Base-by-base conservation (phyloP, 2,113 vertebrate species). In the Amphiprion ocellaris region DNA sequence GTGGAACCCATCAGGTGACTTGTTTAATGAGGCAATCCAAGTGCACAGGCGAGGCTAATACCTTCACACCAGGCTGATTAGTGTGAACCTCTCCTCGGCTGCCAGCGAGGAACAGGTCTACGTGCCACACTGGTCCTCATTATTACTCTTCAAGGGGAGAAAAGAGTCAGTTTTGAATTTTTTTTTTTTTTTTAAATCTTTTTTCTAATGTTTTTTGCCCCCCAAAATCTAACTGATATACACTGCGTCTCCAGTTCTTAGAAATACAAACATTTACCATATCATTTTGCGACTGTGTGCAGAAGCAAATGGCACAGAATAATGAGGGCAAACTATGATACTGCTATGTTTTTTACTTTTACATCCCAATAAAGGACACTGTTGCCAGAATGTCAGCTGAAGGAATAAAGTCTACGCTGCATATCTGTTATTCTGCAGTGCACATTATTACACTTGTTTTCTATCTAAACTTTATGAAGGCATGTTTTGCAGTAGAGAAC, bases 51-150 rank as follows among this genome's bases (percentile, higher is more conserved):
- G 70, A 77, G 70, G 85, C 85, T 90, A 92, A 92, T 91, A 84
- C 85, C 84, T 88, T 93, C 90, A 92, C 92, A 94, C 93, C 74
- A 82, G 83, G 58, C 69, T 93, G 93, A 94, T 94, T 92, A 94
- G 88, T 94, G 92, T 88, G 90, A 94, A 92, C 82, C 79, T 76
- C 80, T 89, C 86, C 70, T 46, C 56, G 82, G 89, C 82, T 80
- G 70, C 68, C 74, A 86, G 76, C 76, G 50, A 72, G 75, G 60
- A 89, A 73, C 81, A 81, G 69, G 63, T 83, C 70, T 55, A 50
- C 74, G 89, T 90, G 68, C 46, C 89, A 90, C 46, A 72, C 77
- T 61, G 78, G 75, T 49, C 73, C 90, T 93, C 90, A 92, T 94
- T 92, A 94, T 87, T 88, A 86, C 82, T 73, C 56, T 71, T 87